A percentile compares a stretch with the other conserved stretches of the same genome.
These are phyloP conservation scores for Tangara arthus DNA, from an alignment of 2,797 vertebrate species.

Conservation along the genomic window DNA sequence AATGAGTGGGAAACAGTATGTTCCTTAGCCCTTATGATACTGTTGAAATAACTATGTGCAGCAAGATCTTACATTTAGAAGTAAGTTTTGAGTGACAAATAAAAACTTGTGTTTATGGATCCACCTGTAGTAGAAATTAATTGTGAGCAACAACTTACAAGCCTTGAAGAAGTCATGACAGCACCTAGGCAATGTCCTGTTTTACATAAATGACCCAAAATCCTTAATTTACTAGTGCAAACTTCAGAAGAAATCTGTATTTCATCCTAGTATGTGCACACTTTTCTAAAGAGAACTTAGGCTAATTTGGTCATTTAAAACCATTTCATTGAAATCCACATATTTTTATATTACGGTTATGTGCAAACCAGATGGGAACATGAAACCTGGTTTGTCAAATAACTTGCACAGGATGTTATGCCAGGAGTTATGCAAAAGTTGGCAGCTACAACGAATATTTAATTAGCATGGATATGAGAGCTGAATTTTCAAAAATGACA, in stretches of 20 bases:
- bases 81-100: background rate
- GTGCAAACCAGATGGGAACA: background rate
- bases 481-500: background rate
- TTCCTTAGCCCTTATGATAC: background rate
- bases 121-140: background rate
- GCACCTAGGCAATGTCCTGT: background rate
- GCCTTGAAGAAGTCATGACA: background rate
- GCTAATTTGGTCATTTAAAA: background rate
- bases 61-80: background rate
- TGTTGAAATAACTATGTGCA: background rate
- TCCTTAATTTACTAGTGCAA: background rate
- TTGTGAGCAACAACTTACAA: background rate
- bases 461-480: background rate
- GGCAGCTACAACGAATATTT: background rate
- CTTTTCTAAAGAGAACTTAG: background rate
- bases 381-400: slow-evolving; percentile 15
- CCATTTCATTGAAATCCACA: background rate
- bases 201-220: background rate
- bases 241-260: background rate
- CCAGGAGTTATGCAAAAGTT: background rate
- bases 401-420: background rate
- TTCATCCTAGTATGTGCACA: background rate
- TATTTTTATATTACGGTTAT: background rate
- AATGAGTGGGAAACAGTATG: background rate
- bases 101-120: background rate